Percentiles rank a stretch among this genome's conserved stretches.
These are phyloP conservation scores for Lepidonotus clava DNA, from an alignment of 2,888 invertebrate species.

Conservation along the genomic window DNA sequence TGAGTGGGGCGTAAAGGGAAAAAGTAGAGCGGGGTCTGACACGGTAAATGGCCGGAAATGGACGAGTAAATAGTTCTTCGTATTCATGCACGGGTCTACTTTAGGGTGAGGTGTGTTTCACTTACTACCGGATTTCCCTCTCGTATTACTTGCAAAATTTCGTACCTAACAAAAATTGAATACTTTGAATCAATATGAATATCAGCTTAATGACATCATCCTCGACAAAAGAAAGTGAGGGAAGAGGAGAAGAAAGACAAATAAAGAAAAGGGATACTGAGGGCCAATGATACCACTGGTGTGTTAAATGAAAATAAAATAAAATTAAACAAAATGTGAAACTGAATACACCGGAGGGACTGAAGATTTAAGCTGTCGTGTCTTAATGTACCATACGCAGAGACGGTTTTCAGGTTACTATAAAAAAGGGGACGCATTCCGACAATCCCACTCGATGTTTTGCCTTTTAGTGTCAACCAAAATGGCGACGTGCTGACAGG, in stretches of 20 bases:
- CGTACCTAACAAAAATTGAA: too few species aligned
- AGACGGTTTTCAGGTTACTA: conserved; percentile 11
- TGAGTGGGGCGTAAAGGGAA: too few species aligned
- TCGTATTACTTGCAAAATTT: too few species aligned
- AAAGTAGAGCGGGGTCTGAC: neutral
- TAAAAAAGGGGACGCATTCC: neutral
- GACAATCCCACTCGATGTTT: neutral
- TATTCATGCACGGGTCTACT: too few species aligned
- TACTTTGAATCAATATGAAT: neutral
- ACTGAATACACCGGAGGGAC: too few species aligned
- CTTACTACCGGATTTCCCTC: neutral
- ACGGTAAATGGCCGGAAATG: conserved; percentile 6
- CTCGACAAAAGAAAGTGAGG: too few species aligned
- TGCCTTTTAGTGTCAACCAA: conserved; percentile 42
- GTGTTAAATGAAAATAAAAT: too few species aligned
- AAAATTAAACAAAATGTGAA: too few species aligned
- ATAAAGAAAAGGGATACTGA: too few species aligned
- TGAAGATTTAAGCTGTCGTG: neutral
- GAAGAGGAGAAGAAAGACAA: too few species aligned
- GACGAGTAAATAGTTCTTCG: neutral
- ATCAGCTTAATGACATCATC: neutral
- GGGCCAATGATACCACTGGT: too few species aligned
- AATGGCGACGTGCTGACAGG: conserved; percentile 15
- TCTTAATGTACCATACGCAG: neutral
- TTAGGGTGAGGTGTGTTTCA: neutral